A percentile compares a stretch with the other conserved stretches of the same genome.
Conservation (phyloP, 2,797 vertebrate genomes). For the Tachyglossus aculeatus region DNA sequence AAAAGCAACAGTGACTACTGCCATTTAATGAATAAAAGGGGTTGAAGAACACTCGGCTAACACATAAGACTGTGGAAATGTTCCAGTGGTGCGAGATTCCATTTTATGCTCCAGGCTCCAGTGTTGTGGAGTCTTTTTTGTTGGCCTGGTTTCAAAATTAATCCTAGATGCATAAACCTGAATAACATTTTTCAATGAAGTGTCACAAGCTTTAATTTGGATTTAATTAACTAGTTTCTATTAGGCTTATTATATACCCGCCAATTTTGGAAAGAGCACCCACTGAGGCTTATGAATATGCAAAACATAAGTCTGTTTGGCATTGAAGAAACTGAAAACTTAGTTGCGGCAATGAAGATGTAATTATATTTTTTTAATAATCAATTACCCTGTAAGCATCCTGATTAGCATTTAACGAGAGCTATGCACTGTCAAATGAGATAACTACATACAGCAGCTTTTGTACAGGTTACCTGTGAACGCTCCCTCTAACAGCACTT, state of each 20-base stretch:
- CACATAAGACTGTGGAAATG: background rate
- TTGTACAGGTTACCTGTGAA: background rate
- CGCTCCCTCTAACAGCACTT: slow-evolving; percentile 1
- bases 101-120: background rate
- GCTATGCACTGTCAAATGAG: slow-evolving; percentile 30
- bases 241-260: slow-evolving; percentile 59
- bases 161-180: slow-evolving; percentile 37
- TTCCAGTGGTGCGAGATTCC: background rate
- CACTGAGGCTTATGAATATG: slow-evolving; percentile 61
- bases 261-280: slow-evolving; percentile 53
- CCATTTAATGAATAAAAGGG: too few species aligned
- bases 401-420: slow-evolving; percentile 41
- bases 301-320: slow-evolving; percentile 53
- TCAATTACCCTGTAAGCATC: slow-evolving; percentile 55
- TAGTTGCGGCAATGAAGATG: slow-evolving; percentile 51
- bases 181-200: slow-evolving; percentile 33
- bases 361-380: slow-evolving; percentile 63
- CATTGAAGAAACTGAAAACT: slow-evolving; percentile 55
- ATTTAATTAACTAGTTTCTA: slow-evolving; percentile 60
- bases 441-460: slow-evolving; percentile 3
- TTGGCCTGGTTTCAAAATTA: slow-evolving; percentile 49
- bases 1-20: too few species aligned
- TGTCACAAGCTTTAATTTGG: slow-evolving; percentile 56
- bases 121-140: slow-evolving; percentile 46
- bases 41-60: too few species aligned